Evolutionary conservation across 1,140 invertebrate species (phyloP), one percentile per base, ranked within the genome.

Genomic region (Arctopsyche grandis): DNA sequence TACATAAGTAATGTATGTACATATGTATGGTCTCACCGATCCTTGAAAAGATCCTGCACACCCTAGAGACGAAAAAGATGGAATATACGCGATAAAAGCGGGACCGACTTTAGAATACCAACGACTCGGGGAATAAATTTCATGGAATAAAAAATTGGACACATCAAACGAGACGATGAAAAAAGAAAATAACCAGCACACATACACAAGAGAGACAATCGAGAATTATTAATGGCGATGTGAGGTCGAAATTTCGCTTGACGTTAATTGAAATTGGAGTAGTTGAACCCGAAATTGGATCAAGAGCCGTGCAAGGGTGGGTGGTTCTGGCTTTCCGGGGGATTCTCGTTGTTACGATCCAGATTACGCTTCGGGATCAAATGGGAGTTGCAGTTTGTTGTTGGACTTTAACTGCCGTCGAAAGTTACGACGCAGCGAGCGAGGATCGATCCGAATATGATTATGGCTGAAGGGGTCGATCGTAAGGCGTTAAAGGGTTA

Each of bases 241-340:
- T 38, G 56, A 3, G 56, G 56, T 21, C 56, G 56, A 52, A 66
- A 66, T 66, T 22, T 66, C 22, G 7, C 21, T n/a, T n/a, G 26
- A 24, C 9, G 22, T 66, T 66, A 66, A 66, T 66, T 66, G 63
- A 66, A 66, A 66, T 66, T 66, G 24, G 63, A 19, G 19, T 26
- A 66, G 63, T 66, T 66, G 63, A 5, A 19, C 16, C n/a, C 56
- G n/a, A 21, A 66, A 66, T 66, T 24, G 63, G 22, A 22, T 26
- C 63, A 22, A 66, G 24, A 24, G 9, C 24, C n/a, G n/a, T n/a
- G n/a, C n/a, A n/a, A n/a, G n/a, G n/a, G 63, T 9, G 29, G 29
- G 63, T 9, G 12, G 22, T 66, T 5, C 12, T 46, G 12, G 44
- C 21, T 58, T 16, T 22, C 58, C 5, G 58, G n/a, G n/a, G 56